Evolutionary conservation across 2,113 vertebrate genomes (phyloP), one percentile per base, ranked within the genome.

Genomic region (Casuarius casuarius): DNA sequence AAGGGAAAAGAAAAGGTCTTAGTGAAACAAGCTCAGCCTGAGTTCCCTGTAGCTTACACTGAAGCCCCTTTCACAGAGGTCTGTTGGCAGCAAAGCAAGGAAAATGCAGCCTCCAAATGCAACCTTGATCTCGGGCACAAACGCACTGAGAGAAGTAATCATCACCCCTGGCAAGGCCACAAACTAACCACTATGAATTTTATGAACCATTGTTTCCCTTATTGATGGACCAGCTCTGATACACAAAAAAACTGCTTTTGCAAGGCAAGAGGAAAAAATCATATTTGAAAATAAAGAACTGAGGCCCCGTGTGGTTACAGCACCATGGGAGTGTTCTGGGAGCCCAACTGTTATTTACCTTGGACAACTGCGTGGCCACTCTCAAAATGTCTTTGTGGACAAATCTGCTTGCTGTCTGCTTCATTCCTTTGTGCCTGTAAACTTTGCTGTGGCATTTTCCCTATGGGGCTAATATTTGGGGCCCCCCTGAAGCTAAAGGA

Each of bases 231-330:
- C 38, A 67, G 28, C 18, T 93, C 54, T 51, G 63, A 95, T 91
- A 90, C 92, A 96, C 54, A 90, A 95, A 84, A 87, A 91, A 10
- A 56, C n/a, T 94, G 29, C 8, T 88, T 95, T 80, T 62, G 33
- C 3, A 6, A 87, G 9, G 35, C 12, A 75, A 80, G 67, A 83
- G 67, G 38, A 13, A 92, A 92, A 82, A 92, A 93, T 52, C 33
- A 83, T 15, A 11, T 73, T 62, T 70, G 49, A 42, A 90, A 93
- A 61, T 22, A 38, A 18, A 66, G 72, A 75, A 73, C 5, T 1
- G 2, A 90, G 65, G 46, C 18, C 7, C n/a, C 38, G 13, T 0
- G 0, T 29, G 38, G 31, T 29, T 17, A 59, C 15, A 7, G 35
- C n/a, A 62, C 18, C 33, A 73, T 1, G 6, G 48, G 31, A 68